phyloP scores from a whole-genome alignment of 2,113 vertebrate species.

The Mastomys natalensis region DNA sequence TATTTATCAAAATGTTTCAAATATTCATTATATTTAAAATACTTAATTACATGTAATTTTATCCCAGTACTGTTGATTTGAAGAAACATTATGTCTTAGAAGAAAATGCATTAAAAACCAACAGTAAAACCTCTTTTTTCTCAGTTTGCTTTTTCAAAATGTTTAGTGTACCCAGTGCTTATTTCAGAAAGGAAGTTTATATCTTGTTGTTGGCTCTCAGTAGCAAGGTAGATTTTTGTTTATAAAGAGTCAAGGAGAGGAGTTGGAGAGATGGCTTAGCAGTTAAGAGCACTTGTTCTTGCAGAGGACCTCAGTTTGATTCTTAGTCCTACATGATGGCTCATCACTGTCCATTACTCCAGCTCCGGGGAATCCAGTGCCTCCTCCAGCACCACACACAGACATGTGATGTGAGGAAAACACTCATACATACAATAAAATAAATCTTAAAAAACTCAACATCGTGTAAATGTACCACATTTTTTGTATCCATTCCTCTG shows the following conservation, averaged over 20 bases:
- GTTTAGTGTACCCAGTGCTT: constrained; percentile 45
- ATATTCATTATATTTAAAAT: background rate
- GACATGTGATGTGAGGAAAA: background rate
- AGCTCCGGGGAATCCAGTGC: background rate
- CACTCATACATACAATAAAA: background rate
- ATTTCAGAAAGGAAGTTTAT: constrained; percentile 63
- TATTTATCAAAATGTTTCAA: constrained; percentile 20
- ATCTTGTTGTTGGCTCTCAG: constrained; percentile 56
- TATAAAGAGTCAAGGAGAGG: constrained; percentile 52
- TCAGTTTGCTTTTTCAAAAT: background rate
- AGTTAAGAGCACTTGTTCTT: background rate
- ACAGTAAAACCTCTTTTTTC: background rate
- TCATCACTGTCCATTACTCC: background rate
- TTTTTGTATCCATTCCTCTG: no score
- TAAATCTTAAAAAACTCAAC: background rate
- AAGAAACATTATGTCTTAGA: constrained; percentile 9
- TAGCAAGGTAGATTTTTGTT: constrained; percentile 49
- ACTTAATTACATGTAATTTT: constrained; percentile 39
- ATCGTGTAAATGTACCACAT: no score
- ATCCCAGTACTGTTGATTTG: background rate
- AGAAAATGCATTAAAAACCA: background rate
- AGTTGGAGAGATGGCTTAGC: background rate
- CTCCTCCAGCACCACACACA: background rate
- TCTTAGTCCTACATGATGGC: no score
- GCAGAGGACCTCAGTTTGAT: background rate